Evolutionary conservation across 2,113 vertebrate species (phyloP).

Genomic region (Oreocharis arfaki): DNA sequence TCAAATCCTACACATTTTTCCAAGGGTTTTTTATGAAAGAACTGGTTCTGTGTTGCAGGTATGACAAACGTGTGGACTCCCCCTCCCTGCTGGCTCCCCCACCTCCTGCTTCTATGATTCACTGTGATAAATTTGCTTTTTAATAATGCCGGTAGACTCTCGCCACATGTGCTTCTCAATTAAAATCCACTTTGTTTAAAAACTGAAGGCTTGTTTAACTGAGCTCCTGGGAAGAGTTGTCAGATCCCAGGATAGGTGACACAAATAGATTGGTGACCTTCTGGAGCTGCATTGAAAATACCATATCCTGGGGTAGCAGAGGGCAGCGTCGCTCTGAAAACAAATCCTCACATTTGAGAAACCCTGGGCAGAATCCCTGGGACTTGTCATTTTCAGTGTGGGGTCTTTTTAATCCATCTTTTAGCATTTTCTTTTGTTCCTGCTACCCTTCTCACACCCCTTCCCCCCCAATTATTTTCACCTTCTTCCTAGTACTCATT

Average conservation of each 20-base stretch:
- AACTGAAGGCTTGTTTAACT: constrained; percentile 52
- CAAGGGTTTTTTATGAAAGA: constrained; percentile 42
- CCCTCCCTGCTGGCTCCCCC: background rate
- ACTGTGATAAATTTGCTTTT: constrained; percentile 17
- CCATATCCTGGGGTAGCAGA: background rate
- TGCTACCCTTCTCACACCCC: background rate
- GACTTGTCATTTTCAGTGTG: background rate
- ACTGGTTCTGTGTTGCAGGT: constrained; percentile 56
- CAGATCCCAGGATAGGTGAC: constrained; percentile 44
- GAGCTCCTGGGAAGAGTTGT: constrained; percentile 55
- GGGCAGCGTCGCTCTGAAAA: background rate
- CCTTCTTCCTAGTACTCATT: background rate
- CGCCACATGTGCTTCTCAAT: constrained; percentile 53
- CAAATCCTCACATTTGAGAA: background rate
- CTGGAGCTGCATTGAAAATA: constrained; percentile 4
- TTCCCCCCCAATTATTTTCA: background rate
- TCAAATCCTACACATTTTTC: constrained; percentile 60
- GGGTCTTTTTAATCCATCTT: constrained; percentile 12
- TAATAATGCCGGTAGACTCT: background rate
- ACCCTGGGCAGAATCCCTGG: background rate
- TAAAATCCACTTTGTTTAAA: constrained; percentile 65
- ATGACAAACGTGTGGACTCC: constrained; percentile 6
- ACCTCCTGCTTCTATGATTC: background rate
- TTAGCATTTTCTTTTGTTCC: background rate
- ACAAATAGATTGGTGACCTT: constrained; percentile 29